These are phyloP conservation scores for Sebastes iracundus DNA, from an alignment of 2,797 vertebrate species.

Conservation along the genomic window DNA sequence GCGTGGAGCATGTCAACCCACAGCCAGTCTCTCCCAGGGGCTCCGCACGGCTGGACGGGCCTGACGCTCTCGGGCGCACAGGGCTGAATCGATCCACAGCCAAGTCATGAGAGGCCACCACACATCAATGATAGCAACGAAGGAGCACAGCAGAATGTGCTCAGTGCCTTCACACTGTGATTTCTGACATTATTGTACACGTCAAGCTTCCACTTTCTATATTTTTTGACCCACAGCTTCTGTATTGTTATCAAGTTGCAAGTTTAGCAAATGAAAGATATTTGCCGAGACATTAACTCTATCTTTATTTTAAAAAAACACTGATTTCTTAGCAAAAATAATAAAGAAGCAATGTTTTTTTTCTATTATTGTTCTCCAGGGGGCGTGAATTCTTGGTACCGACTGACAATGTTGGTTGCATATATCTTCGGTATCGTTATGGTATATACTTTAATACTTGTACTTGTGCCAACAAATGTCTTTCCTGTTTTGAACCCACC, in stretches of 20 bases:
- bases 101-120: constrained; percentile 52
- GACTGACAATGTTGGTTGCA: neutral
- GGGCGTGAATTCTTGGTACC: neutral
- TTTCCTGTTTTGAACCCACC: neutral
- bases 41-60: constrained; percentile 52
- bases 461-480: neutral
- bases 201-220: constrained; percentile 3
- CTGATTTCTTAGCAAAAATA: neutral
- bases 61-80: constrained; percentile 30
- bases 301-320: neutral
- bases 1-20: constrained; percentile 67
- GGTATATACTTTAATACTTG: neutral
- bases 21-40: constrained; percentile 54
- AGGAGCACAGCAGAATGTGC: constrained; percentile 16
- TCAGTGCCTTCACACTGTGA: constrained; percentile 21
- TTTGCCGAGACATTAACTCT: neutral
- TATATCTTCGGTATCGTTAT: neutral
- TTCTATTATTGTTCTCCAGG: neutral
- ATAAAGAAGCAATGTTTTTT: neutral
- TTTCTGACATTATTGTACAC: constrained; percentile 1
- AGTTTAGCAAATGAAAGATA: neutral
- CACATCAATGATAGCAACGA: constrained; percentile 51
- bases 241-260: neutral
- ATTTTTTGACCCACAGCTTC: neutral
- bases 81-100: constrained; percentile 61